These are phyloP conservation scores for Emys orbicularis DNA, from an alignment of 2,797 vertebrate species.

Conservation along the genomic window DNA sequence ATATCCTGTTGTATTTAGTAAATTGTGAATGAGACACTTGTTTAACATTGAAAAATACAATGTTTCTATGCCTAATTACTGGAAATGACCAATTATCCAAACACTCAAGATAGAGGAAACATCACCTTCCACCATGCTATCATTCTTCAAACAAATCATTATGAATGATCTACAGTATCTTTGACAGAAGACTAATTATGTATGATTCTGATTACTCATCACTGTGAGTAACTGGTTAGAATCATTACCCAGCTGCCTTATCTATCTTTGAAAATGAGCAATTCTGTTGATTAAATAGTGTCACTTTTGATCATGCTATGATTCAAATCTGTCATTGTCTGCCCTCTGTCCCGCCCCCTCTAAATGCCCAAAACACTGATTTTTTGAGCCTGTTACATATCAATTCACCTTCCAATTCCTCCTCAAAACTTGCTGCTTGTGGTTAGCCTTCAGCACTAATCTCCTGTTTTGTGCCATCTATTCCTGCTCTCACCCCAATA, in stretches of 20 bases:
- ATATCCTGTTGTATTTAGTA: constrained; percentile 58
- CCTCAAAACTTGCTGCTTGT: not conserved
- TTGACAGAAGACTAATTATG: not conserved
- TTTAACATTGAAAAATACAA: constrained; percentile 70
- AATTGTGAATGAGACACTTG: constrained; percentile 56
- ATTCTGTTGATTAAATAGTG: constrained; percentile 34
- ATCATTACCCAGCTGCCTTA: not conserved
- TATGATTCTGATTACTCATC: not conserved
- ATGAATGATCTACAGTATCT: constrained; percentile 16
- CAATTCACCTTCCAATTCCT: not conserved
- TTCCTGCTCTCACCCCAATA: not conserved
- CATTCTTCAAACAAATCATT: constrained; percentile 54
- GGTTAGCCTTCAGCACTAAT: not conserved
- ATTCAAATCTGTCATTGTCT: not conserved
- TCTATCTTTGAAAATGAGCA: not conserved
- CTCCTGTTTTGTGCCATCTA: not conserved
- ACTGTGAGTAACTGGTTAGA: constrained; percentile 11
- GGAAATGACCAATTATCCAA: constrained; percentile 70
- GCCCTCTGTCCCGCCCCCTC: fast-evolving
- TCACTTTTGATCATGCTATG: not conserved
- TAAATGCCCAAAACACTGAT: not conserved
- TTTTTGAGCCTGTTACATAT: not conserved
- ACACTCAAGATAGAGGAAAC: constrained; percentile 35
- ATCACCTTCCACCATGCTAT: not conserved
- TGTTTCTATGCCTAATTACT: constrained; percentile 62